Conservation (phyloP, 2,888 invertebrate genomes). For the Ectobius pallidus region DNA sequence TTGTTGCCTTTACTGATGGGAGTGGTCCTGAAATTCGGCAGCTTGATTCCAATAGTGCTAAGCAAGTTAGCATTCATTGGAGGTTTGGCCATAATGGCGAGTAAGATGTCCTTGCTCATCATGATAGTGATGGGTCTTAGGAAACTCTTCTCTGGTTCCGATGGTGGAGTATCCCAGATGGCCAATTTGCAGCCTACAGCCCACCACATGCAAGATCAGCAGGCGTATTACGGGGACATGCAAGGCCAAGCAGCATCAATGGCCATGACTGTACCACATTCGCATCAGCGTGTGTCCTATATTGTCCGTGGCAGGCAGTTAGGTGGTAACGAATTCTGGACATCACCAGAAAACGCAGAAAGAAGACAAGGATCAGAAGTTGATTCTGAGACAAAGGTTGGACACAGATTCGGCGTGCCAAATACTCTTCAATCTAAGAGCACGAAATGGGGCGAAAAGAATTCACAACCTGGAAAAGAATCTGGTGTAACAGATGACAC, state of each 20-base stretch:
- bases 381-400: too few species aligned
- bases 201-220: background rate
- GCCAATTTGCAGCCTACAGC: background rate
- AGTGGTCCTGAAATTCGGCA: conserved; percentile 50
- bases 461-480: too few species aligned
- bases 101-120: conserved; percentile 50
- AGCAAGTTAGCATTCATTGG: conserved; percentile 50
- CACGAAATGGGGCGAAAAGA: too few species aligned
- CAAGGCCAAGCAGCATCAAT: too few species aligned
- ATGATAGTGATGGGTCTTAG: conserved; percentile 48
- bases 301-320: background rate
- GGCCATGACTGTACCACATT: background rate
- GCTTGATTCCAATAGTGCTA: conserved; percentile 50
- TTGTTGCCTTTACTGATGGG: conserved; percentile 50
- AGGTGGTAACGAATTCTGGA: background rate
- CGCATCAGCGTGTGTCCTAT: background rate
- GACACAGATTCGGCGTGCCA: too few species aligned
- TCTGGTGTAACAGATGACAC: too few species aligned
- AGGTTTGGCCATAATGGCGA: conserved; percentile 49
- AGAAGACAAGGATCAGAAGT: too few species aligned
- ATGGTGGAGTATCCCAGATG: conserved; percentile 46
- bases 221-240: background rate
- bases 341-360: background rate
- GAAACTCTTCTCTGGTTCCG: conserved; percentile 41
- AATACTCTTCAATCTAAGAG: too few species aligned